phyloP scores from a whole-genome alignment of 2,113 vertebrate species.

The Suncus etruscus region DNA sequence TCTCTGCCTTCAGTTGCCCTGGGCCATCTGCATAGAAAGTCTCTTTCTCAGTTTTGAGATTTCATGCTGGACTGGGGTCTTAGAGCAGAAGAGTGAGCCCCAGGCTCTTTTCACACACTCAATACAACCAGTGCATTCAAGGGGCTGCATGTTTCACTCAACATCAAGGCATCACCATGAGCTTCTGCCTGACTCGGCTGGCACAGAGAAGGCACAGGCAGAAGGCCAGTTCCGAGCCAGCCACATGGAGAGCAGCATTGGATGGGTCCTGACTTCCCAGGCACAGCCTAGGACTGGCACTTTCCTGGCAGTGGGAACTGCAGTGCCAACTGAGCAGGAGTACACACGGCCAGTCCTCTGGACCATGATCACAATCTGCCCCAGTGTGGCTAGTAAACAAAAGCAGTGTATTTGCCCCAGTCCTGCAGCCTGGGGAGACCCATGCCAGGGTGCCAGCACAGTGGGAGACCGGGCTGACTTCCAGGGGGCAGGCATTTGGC shows the following conservation, averaged over 20 bases:
- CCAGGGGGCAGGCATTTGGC: too few relatives aligned
- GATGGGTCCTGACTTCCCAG: not conserved
- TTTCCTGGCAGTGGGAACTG: not conserved
- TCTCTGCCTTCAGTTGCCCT: not conserved
- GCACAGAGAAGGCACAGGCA: conserved; percentile 42
- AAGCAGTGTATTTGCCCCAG: not conserved
- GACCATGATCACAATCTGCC: too few relatives aligned
- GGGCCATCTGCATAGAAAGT: not conserved
- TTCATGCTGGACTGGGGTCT: too few relatives aligned
- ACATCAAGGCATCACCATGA: not conserved
- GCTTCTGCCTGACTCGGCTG: conserved; percentile 19
- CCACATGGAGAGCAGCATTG: not conserved
- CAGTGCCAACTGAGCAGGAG: not conserved
- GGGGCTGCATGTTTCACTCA: conserved; percentile 38
- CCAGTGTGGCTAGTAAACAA: not conserved
- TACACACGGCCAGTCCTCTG: not conserved
- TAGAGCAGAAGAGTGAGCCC: too few relatives aligned
- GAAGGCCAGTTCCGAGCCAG: conserved; percentile 6
- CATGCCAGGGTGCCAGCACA: not conserved
- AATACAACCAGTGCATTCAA: too few relatives aligned
- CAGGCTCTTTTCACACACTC: not conserved
- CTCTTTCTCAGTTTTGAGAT: too few relatives aligned
- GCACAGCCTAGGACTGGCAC: too few relatives aligned
- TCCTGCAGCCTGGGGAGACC: not conserved
- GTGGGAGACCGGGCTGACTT: not conserved